Percentiles rank a stretch among this genome's conserved stretches.
These are phyloP conservation scores for Azemiops feae DNA, from an alignment of 2,113 vertebrate genomes.

Conservation along the genomic window DNA sequence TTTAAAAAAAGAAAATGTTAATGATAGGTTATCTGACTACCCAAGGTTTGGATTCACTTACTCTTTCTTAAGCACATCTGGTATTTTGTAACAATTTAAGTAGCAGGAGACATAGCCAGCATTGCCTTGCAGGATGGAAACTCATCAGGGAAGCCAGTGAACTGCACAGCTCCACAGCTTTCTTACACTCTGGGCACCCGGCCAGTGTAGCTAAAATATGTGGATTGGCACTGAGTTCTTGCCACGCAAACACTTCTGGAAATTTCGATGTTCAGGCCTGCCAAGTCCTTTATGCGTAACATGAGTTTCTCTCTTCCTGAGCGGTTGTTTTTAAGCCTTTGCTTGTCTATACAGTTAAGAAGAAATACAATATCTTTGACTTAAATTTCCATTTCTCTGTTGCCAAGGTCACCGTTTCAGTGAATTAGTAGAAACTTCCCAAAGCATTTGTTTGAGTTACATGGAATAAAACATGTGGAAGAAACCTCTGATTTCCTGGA, in stretches of 20 bases:
- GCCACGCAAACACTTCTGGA: conserved; percentile 97
- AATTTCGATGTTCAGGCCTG: conserved; percentile 87
- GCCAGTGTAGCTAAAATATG: conserved; percentile 87
- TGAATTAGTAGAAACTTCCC: conserved; percentile 71
- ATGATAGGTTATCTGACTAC: conserved; percentile 85
- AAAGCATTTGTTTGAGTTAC: conserved; percentile 70
- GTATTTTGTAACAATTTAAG: conserved; percentile 89
- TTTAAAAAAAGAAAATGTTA: conserved; percentile 74
- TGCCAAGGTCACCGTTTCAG: conserved; percentile 74
- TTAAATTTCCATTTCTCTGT: conserved; percentile 61
- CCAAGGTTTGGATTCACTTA: conserved; percentile 72
- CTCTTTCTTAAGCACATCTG: conserved; percentile 83
- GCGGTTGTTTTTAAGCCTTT: conserved; percentile 61
- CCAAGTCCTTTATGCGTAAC: conserved; percentile 86
- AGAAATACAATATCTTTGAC: conserved; percentile 53
- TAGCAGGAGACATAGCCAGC: conserved; percentile 81
- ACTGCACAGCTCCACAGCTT: conserved; percentile 79
- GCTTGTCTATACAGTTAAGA: conserved; percentile 63
- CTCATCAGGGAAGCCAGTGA: conserved; percentile 82
- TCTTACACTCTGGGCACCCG: conserved; percentile 79
- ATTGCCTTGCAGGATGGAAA: conserved; percentile 86
- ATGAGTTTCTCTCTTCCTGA: conserved; percentile 75
- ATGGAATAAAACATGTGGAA: conserved; percentile 66
- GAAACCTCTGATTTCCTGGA: conserved; percentile 70
- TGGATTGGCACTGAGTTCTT: conserved; percentile 80